Evolutionary conservation across 2,797 vertebrate genomes (phyloP).

Genomic region (Tinamus major): DNA sequence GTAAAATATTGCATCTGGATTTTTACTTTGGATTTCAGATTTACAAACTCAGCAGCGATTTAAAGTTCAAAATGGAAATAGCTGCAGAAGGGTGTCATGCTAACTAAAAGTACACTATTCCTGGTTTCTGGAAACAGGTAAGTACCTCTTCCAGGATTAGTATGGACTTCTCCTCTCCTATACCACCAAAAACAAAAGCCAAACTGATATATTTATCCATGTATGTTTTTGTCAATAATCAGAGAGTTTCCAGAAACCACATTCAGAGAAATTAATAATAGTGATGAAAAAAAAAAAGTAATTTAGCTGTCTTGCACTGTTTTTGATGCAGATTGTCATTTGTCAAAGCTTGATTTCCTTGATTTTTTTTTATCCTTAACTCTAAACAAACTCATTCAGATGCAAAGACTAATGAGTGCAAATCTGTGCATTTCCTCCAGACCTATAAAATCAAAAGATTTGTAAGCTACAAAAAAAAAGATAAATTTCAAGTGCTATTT

Average conservation of each 20-base stretch:
- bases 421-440: slow-evolving; percentile 27
- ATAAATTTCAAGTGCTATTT: slow-evolving; percentile 32
- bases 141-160: neutral
- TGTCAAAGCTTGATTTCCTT: neutral
- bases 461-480: slow-evolving; percentile 27
- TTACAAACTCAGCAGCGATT: neutral
- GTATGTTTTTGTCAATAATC: neutral
- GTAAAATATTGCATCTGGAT: neutral
- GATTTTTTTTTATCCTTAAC: neutral
- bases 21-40: neutral
- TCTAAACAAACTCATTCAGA: neutral
- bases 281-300: neutral
- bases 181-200: neutral
- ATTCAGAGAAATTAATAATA: neutral
- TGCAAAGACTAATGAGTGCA: neutral
- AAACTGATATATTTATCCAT: neutral
- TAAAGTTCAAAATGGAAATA: neutral
- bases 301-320: neutral
- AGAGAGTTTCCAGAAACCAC: neutral
- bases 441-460: slow-evolving; percentile 18
- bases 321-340: neutral
- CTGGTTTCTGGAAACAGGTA: neutral
- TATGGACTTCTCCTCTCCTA: neutral
- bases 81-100: neutral
- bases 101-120: neutral